phyloP scores from a whole-genome alignment of 2,888 invertebrate species.

The Strigamia transsilvanica region DNA sequence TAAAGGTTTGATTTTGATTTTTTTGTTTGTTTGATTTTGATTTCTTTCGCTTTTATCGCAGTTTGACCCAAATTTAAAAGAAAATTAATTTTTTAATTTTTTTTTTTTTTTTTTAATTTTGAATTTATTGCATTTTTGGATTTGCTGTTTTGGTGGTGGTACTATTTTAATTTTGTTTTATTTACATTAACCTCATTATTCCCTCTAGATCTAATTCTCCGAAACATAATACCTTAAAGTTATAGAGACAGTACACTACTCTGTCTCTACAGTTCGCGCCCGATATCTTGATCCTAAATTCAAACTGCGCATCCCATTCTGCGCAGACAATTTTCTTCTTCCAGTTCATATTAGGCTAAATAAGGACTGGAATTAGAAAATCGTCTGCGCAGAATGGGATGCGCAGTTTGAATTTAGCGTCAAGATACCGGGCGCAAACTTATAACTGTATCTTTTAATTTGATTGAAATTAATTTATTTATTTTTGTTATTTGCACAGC shows the following conservation, averaged over 20 bases:
- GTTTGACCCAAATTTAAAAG: not conserved
- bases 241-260: no score
- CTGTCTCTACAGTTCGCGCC: no score
- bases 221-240: no score
- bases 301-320: no score
- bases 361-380: no score
- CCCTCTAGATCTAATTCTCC: not conserved
- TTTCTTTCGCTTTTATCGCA: not conserved
- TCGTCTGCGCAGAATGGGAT: no score
- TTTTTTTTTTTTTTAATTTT: not conserved
- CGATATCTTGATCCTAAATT: no score
- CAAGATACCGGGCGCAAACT: no score
- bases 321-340: no score
- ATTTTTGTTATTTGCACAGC: slow-evolving; percentile 54
- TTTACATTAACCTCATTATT: slow-evolving; percentile 65
- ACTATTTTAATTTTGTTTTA: slow-evolving; percentile 28
- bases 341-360: no score
- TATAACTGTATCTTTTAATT: not conserved
- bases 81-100: not conserved
- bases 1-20: slow-evolving; percentile 44
- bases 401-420: no score
- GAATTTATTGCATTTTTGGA: not conserved
- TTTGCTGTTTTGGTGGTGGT: not conserved
- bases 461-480: not conserved
- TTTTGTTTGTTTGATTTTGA: not conserved